These are phyloP conservation scores for Euura saliciscinereae DNA, from an alignment of 1,140 invertebrate genomes.

Conservation along the genomic window DNA sequence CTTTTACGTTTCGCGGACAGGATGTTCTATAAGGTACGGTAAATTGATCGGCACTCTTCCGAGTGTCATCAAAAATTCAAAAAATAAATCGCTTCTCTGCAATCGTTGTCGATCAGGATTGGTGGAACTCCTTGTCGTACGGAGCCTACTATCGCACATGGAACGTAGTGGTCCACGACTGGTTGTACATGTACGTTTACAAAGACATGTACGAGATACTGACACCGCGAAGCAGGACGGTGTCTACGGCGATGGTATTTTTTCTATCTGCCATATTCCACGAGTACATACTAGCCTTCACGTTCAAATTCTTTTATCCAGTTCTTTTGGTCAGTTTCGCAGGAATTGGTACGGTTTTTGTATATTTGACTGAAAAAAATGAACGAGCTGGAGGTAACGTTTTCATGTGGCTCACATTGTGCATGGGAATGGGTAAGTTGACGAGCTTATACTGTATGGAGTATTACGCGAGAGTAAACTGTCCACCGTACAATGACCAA, in stretches of 20 bases:
- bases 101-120: constrained; percentile 68
- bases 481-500: constrained; percentile 60
- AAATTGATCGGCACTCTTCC: too few relatives aligned
- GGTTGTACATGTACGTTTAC: constrained; percentile 93
- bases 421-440: constrained; percentile 76
- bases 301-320: constrained; percentile 87
- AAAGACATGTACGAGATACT: constrained; percentile 76
- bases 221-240: constrained; percentile 56
- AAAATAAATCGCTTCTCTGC: too few relatives aligned
- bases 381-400: constrained; percentile 72
- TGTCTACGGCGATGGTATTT: constrained; percentile 66
- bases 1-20: constrained; percentile 85
- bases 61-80: too few relatives aligned
- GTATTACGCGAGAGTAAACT: constrained; percentile 83
- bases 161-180: constrained; percentile 95
- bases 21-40: constrained; percentile 76
- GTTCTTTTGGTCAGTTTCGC: constrained; percentile 78
- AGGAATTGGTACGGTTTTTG: constrained; percentile 62
- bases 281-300: constrained; percentile 82
- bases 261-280: constrained; percentile 77
- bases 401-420: constrained; percentile 79
- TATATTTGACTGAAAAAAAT: constrained; percentile 62
- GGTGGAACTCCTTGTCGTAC: constrained; percentile 91
- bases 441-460: constrained; percentile 85
- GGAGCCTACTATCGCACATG: constrained; percentile 87